Evolutionary conservation across 2,113 vertebrate genomes (phyloP).

Genomic region (Ia io): DNA sequence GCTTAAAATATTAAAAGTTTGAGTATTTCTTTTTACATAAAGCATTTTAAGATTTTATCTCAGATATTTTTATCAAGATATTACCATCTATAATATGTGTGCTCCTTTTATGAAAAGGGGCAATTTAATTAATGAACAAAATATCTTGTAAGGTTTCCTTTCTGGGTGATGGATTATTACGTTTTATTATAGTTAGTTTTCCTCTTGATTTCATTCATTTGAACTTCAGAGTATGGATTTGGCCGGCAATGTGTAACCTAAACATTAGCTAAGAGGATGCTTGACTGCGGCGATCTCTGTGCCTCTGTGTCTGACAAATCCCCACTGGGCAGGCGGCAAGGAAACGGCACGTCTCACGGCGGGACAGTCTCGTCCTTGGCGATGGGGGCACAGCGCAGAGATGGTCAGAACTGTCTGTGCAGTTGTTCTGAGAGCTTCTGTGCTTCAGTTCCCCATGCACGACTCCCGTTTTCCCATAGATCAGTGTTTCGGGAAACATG

Average conservation of each 20-base stretch:
- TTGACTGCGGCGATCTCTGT: not conserved
- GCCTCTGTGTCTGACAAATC: not conserved
- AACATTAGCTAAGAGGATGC: too few relatives aligned
- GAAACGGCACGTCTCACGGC: fast-evolving
- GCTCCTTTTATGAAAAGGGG: not conserved
- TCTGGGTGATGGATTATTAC: not conserved
- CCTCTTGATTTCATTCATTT: not conserved
- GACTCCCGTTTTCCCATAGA: not conserved
- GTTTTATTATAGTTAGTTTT: not conserved
- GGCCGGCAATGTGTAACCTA: not conserved
- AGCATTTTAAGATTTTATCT: not conserved
- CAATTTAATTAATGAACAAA: not conserved
- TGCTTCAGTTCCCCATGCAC: not conserved
- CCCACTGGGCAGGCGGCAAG: fast-evolving
- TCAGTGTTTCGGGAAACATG: not conserved
- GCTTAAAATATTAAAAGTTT: not conserved
- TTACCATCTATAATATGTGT: not conserved
- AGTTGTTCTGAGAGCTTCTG: not conserved
- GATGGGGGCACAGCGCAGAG: fast-evolving
- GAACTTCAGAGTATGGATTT: not conserved
- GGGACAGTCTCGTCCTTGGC: fast-evolving
- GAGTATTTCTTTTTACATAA: not conserved
- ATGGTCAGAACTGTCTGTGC: fast-evolving
- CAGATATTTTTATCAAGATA: not conserved
- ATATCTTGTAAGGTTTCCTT: not conserved